phyloP scores from a whole-genome alignment of 1,140 invertebrate genomes.

The Meloidogyne exigua region DNA sequence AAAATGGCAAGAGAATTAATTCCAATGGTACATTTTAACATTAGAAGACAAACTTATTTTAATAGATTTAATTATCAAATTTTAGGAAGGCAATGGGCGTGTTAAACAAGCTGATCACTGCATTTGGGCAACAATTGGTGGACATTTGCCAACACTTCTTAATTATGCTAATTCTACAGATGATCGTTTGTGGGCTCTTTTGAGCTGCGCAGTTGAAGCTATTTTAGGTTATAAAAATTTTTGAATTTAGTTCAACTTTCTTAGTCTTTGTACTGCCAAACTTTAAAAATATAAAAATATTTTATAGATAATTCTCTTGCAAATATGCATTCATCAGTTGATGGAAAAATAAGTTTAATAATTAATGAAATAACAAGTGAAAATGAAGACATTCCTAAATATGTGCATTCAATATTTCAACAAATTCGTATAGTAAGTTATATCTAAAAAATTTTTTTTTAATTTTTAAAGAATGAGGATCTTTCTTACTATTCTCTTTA shows the following conservation, averaged over 20 bases:
- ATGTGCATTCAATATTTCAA: slow-evolving; percentile 21
- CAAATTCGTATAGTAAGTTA: slow-evolving; percentile 16
- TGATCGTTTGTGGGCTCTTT: slow-evolving; percentile 38
- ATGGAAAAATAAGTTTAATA: slow-evolving; percentile 32
- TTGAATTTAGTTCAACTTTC: not conserved
- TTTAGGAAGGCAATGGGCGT: slow-evolving; percentile 29
- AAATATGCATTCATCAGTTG: slow-evolving; percentile 14
- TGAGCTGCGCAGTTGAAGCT: slow-evolving; percentile 42
- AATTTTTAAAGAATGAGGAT: slow-evolving; percentile 25
- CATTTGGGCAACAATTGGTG: slow-evolving; percentile 43
- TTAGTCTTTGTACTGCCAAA: no score
- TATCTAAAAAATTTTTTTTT: not conserved
- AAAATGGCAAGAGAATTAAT: slow-evolving; percentile 30
- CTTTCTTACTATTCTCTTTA: slow-evolving; percentile 30
- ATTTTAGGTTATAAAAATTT: slow-evolving; percentile 11
- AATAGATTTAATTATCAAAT: not conserved
- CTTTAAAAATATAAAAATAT: not conserved
- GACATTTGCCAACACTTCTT: slow-evolving; percentile 30
- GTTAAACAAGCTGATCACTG: slow-evolving; percentile 35
- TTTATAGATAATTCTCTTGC: slow-evolving; percentile 28
- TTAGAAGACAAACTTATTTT: not conserved
- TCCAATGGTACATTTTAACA: slow-evolving; percentile 16
- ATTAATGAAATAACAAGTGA: slow-evolving; percentile 4
- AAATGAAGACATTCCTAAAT: slow-evolving; percentile 22
- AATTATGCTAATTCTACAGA: slow-evolving; percentile 30